Percentiles rank a stretch among this genome's conserved stretches.
phyloP scores from a whole-genome alignment of 2,113 vertebrate genomes.

The Crotalus tigris region DNA sequence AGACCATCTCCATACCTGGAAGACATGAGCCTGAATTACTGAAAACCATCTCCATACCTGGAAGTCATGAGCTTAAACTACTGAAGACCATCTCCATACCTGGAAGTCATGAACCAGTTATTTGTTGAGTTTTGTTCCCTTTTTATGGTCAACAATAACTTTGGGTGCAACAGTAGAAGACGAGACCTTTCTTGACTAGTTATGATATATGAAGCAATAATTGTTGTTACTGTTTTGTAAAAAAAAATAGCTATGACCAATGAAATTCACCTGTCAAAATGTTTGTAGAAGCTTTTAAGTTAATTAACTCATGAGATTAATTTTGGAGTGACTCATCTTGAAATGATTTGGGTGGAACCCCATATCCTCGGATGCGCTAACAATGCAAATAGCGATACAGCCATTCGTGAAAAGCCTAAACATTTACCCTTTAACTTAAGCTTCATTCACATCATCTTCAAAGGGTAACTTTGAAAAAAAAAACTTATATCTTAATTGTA shows the following conservation, averaged over 20 bases:
- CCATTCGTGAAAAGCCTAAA: not conserved
- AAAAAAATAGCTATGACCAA: conserved; percentile 66
- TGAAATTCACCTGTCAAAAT: conserved; percentile 55
- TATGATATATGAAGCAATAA: conserved; percentile 59
- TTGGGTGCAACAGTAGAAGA: conserved; percentile 16
- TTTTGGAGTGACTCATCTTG: conserved; percentile 57
- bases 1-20: too few relatives aligned
- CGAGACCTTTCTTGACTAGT: conserved; percentile 30
- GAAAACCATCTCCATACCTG: too few relatives aligned
- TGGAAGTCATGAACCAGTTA: not conserved
- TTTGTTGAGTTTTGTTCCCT: not conserved
- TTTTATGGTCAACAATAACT: conserved; percentile 35
- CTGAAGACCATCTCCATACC: too few relatives aligned
- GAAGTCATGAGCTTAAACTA: too few relatives aligned
- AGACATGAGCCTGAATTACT: too few relatives aligned
- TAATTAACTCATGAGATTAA: conserved; percentile 54
- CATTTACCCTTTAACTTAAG: not conserved
- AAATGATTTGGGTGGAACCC: conserved; percentile 36
- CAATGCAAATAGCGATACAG: not conserved
- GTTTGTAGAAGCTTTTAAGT: conserved; percentile 56
- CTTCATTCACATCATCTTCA: not conserved
- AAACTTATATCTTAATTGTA: not conserved
- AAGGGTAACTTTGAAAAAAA: too few relatives aligned
- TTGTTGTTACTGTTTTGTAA: conserved; percentile 52
- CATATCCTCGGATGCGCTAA: not conserved